Evolutionary conservation across 2,888 invertebrate genomes (phyloP).

Genomic region (Lepetodrilus schrolli): DNA sequence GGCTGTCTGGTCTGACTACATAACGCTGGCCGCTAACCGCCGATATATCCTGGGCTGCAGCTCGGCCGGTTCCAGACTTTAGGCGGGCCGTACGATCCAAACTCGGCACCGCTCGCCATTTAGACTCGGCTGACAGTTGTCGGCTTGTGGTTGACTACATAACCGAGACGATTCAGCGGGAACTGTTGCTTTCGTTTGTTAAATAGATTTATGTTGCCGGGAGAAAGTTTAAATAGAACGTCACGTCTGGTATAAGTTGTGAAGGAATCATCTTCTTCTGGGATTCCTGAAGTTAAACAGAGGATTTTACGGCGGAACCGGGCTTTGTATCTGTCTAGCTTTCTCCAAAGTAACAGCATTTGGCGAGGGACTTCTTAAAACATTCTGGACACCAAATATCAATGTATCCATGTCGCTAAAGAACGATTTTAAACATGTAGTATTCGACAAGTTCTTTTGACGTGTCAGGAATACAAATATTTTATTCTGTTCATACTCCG

Average conservation of each 20-base stretch:
- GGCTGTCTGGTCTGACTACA: background rate
- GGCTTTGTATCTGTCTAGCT: too few species aligned
- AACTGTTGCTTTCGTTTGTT: conserved; percentile 26
- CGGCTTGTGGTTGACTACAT: background rate
- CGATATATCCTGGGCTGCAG: background rate
- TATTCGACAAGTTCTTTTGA: too few species aligned
- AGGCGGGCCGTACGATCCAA: background rate
- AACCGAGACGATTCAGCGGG: conserved; percentile 12
- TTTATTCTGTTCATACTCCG: too few species aligned
- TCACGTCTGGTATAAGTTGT: background rate
- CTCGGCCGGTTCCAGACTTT: background rate
- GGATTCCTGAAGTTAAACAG: background rate
- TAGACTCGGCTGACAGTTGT: background rate
- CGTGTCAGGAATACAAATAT: too few species aligned
- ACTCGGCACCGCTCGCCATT: background rate
- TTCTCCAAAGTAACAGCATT: too few species aligned
- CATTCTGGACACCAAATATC: too few species aligned
- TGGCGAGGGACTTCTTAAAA: too few species aligned
- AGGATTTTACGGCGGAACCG: background rate
- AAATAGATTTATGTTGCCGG: conserved; percentile 9
- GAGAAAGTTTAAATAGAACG: conserved; percentile 5
- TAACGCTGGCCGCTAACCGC: background rate
- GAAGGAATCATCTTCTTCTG: background rate
- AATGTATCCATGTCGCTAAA: too few species aligned
- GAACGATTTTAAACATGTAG: too few species aligned